Evolutionary conservation across 2,113 vertebrate genomes (phyloP).

Genomic region (Tachuris rubrigastra): DNA sequence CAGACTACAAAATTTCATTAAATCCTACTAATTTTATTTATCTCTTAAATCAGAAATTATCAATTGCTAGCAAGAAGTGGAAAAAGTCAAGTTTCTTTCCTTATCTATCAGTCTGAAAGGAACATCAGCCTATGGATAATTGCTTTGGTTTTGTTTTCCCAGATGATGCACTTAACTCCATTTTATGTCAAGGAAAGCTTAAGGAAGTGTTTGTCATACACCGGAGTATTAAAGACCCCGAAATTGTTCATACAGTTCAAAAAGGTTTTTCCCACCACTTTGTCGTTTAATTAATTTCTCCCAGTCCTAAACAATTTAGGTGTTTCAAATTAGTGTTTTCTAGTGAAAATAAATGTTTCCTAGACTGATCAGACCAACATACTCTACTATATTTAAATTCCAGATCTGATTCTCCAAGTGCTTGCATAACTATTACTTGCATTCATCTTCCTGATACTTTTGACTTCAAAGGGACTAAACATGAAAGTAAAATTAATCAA

Average conservation of each 20-base stretch:
- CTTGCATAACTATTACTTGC: background rate
- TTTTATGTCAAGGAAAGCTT: background rate
- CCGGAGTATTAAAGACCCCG: background rate
- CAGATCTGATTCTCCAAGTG: background rate
- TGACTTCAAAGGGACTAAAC: background rate
- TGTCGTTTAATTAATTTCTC: background rate
- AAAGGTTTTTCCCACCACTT: background rate
- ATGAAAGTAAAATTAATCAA: constrained; percentile 23
- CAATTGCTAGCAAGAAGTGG: background rate
- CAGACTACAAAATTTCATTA: background rate
- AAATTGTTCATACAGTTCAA: background rate
- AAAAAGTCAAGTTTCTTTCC: background rate
- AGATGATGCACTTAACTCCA: background rate
- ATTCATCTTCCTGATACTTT: background rate
- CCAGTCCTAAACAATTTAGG: background rate
- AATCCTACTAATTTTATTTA: background rate
- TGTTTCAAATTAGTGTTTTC: background rate
- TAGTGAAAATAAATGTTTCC: background rate
- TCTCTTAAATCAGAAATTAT: background rate
- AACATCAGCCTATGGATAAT: background rate
- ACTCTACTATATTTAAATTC: background rate
- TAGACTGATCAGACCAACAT: background rate
- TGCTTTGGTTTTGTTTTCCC: background rate
- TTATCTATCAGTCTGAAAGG: background rate
- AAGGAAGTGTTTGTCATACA: background rate